A percentile compares a stretch with the other conserved stretches of the same genome.
phyloP scores from a whole-genome alignment of 2,888 invertebrate genomes.

The Automeris io region DNA sequence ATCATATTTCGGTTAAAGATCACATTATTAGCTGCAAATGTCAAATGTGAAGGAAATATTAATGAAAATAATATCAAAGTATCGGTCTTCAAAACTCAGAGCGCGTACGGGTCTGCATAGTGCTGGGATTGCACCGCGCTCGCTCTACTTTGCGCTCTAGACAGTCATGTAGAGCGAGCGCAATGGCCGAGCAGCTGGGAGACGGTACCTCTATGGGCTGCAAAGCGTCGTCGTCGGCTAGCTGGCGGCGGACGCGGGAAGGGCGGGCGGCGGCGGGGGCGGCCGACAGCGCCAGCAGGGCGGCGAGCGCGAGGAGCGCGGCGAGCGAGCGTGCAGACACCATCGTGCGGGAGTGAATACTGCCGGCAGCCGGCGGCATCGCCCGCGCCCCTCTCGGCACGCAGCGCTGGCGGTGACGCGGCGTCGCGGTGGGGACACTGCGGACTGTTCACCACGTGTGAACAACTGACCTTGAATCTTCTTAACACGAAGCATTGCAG shows the following conservation, averaged over 20 bases:
- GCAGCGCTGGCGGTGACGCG: slow-evolving; percentile 7
- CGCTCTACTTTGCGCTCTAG: no score
- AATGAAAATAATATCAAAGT: no score
- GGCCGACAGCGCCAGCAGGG: slow-evolving; percentile 26
- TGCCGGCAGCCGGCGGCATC: slow-evolving; percentile 14
- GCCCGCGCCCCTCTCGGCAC: slow-evolving; percentile 8
- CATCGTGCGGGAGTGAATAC: slow-evolving; percentile 36
- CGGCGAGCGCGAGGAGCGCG: slow-evolving; percentile 27
- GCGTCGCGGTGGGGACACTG: slow-evolving; percentile 10
- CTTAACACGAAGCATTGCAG: no score
- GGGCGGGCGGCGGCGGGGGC: slow-evolving; percentile 25
- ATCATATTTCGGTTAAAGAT: no score
- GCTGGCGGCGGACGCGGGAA: slow-evolving; percentile 45
- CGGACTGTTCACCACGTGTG: slow-evolving; percentile 9
- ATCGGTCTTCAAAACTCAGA: no score
- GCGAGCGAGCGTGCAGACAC: slow-evolving; percentile 33
- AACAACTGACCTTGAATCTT: no score
- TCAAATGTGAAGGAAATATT: no score
- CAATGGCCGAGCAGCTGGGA: not conserved
- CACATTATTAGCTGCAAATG: no score
- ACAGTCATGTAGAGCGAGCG: no score
- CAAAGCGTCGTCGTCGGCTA: slow-evolving; percentile 54
- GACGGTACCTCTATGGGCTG: slow-evolving; percentile 59
- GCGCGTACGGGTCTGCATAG: no score
- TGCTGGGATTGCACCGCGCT: no score